These are phyloP conservation scores for Timema cristinae DNA, from an alignment of 2,888 invertebrate genomes.

Conservation along the genomic window DNA sequence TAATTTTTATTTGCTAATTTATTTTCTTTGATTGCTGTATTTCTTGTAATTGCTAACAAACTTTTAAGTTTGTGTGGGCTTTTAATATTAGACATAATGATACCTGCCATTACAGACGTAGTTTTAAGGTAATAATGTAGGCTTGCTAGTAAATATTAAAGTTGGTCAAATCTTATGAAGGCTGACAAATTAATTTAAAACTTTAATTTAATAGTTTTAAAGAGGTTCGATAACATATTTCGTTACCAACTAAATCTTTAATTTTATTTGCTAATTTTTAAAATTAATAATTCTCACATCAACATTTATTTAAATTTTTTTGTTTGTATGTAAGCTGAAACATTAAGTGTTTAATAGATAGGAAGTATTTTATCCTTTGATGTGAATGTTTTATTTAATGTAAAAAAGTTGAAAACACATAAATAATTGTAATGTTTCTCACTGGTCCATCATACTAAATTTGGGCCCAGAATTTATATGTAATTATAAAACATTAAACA, in stretches of 20 bases:
- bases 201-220: no score
- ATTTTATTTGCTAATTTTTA: constrained; percentile 21
- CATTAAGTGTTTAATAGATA: constrained; percentile 23
- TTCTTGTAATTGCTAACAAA: constrained; percentile 9
- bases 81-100: background rate
- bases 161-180: no score
- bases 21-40: background rate
- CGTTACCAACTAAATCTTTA: background rate
- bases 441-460: constrained; percentile 16
- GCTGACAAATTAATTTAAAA: no score
- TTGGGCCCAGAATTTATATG: constrained; percentile 25
- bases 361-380: constrained; percentile 20
- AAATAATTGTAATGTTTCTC: constrained; percentile 25
- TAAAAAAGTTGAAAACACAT: constrained; percentile 24
- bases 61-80: constrained; percentile 9
- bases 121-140: no score
- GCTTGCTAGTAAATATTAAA: no score
- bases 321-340: constrained; percentile 9
- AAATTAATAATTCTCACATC: background rate
- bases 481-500: constrained; percentile 26
- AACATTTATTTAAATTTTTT: background rate
- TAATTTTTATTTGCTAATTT: background rate
- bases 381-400: constrained; percentile 28
- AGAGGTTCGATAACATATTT: background rate
- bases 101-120: no score